Base-by-base conservation (phyloP, 2,888 invertebrate species). In the Caenorhabditis wallacei region DNA sequence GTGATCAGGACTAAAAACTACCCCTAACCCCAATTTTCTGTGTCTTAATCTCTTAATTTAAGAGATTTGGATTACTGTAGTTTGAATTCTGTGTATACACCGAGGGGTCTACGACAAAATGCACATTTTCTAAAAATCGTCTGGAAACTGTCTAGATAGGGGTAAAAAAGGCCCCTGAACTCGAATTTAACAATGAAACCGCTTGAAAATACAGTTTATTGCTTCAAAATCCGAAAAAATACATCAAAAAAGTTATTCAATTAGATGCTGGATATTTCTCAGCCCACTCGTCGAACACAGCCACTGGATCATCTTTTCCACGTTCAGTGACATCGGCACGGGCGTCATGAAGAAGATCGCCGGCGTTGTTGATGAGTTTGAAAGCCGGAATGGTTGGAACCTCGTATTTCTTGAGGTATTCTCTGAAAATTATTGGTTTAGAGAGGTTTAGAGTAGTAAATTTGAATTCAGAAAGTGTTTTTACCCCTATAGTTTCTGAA, bases 351-450 rank as follows among this genome's bases (percentile, higher is more conserved):
- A 93, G 92, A 20, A 93, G 90, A 0, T 93, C 87, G 18, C 91
- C 91, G 2, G 93, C 93, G 85, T 92, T 89, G 79, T 91, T 92
- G 22, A 93, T 87, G 13, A 93, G 89, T 35, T 93, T 88, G 18
- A 93, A 88, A 13, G 92, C 92, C 11, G 93, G 93, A 64, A 93
- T 93, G 7, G 90, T 89, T 66, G 87, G 88, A 20, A 90, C 88
- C 53, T 89, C 88, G 80, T 83, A 90, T 64, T 85, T 80, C 40
- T 80, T 78, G 11, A 85, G 80, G 46, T 72, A 85, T 66, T 87
- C 87, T 74, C 87, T 87, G 80, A 8, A 66, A 66, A 43, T 24
- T 24, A 40, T 22, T 59, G 18, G 18, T 7, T 16, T 20, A 1
- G 1, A 13, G 40, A 11, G 4, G 0, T 1, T 35, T 35, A 8